Conservation (phyloP, 2,113 vertebrate species). For the Corythaeola cristata region DNA sequence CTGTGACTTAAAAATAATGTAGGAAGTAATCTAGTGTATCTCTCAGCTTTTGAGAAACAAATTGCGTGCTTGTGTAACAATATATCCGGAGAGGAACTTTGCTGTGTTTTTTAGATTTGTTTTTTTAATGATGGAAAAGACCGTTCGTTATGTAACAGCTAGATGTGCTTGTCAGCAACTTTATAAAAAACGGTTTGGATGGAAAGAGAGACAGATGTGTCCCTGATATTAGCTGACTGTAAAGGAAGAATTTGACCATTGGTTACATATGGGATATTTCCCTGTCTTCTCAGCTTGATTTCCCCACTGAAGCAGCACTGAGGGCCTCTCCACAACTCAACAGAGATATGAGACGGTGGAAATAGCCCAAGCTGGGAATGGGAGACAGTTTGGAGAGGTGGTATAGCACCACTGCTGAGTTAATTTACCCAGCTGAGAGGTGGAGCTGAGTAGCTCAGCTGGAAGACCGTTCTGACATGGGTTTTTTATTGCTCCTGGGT, state of each 20-base stretch:
- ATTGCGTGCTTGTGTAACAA: not conserved
- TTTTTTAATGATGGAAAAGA: conserved; percentile 30
- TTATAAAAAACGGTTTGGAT: not conserved
- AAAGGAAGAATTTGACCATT: conserved; percentile 1
- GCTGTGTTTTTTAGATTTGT: not conserved
- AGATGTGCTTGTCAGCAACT: not conserved
- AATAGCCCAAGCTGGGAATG: not conserved
- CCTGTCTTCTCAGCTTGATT: not conserved
- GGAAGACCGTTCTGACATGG: not conserved
- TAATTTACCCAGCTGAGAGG: not conserved
- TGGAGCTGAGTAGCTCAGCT: not conserved
- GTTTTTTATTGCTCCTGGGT: not conserved
- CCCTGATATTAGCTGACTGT: not conserved
- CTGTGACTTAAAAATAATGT: not conserved
- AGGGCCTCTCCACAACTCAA: not conserved
- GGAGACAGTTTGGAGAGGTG: not conserved
- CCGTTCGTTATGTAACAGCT: not conserved
- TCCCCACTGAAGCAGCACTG: not conserved
- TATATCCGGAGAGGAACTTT: not conserved
- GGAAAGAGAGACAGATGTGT: not conserved
- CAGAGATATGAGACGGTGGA: not conserved
- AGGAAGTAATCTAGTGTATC: not conserved
- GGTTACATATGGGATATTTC: not conserved
- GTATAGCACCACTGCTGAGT: not conserved
- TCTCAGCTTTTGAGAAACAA: not conserved